Base-by-base conservation (phyloP, 2,888 invertebrate species). In the Eucriotettix oculatus region DNA sequence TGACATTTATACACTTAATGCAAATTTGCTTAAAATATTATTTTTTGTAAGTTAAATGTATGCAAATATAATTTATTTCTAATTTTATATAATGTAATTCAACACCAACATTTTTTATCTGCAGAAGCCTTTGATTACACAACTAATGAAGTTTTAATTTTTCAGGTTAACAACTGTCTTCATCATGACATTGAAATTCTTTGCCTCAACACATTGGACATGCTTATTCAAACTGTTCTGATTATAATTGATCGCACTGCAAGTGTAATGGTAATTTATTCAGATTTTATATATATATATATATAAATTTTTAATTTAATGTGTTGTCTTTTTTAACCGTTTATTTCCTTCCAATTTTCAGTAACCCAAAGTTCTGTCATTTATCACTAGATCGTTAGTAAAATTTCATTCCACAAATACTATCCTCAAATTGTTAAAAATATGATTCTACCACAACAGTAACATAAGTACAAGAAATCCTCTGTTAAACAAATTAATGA, bases 151-250 rank as follows among this genome's bases (percentile, higher is more conserved):
- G 2, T 2, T 29, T 29, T 29, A 29, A 2, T 54, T 17, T 66
- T 66, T 11, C 62, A 71, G 71, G 78, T 81, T 40, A 81, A 80
- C 67, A 82, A 81, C 65, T 80, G 80, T 66, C 77, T 82, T 40
- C 83, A 86, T 66, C 84, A 90, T 54, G 91, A 92, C 69, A 83
- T 92, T 3, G 90, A 92, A 67, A 87, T 87, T 0, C 74, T 94
- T 9, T 88, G 90, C 69, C 75, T 89, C 63, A 86, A 86, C 62
- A 83, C 89, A 9, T 73, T 94, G 61, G 90, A 90, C 68, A 89
- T 91, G 62, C 76, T 94, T 9, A 87, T 94, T 55, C 89, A 92
- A 70, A 89, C 90, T 0, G 88, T 91, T 9, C 76, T 90, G 64
- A 85, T 87, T 65, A 81, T 90, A 41, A 86, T 90, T 68, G 88